phyloP scores from a whole-genome alignment of 2,113 vertebrate genomes.

The Nansenia antarctica region DNA sequence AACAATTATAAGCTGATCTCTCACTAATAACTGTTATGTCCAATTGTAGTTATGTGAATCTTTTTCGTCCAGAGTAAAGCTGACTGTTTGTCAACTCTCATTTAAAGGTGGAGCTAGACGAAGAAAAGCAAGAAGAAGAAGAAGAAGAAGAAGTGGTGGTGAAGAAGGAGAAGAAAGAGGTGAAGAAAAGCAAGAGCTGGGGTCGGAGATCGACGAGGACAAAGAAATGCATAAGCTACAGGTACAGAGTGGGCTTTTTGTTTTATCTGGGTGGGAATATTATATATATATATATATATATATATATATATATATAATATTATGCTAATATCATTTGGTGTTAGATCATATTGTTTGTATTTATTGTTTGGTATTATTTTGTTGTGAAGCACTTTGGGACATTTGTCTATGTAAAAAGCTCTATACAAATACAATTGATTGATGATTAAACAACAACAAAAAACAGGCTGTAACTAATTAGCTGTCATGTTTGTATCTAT shows the following conservation, averaged over 20 bases:
- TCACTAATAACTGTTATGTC: background rate
- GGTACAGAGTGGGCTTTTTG: conserved; percentile 80
- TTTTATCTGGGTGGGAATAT: too few relatives aligned
- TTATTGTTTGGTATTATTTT: too few relatives aligned
- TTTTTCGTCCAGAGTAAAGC: background rate
- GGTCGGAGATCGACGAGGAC: conserved; percentile 92
- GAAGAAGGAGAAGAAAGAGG: conserved; percentile 90
- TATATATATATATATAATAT: too few relatives aligned
- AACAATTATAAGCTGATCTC: background rate
- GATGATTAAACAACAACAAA: too few relatives aligned
- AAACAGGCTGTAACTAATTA: too few relatives aligned
- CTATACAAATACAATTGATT: too few relatives aligned
- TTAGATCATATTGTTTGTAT: background rate
- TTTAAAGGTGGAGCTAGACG: conserved; percentile 54
- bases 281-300: too few relatives aligned
- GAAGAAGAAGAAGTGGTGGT: conserved; percentile 89
- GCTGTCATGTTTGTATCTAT: background rate
- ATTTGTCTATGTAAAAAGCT: too few relatives aligned
- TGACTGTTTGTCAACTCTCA: conserved; percentile 14
- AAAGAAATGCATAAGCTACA: conserved; percentile 95
- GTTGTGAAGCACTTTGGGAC: too few relatives aligned
- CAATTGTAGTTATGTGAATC: background rate
- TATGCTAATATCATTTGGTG: background rate
- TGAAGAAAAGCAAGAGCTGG: conserved; percentile 85
- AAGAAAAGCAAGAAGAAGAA: conserved; percentile 73